Evolutionary conservation across 2,113 vertebrate genomes (phyloP).

Genomic region (Sander vitreus): DNA sequence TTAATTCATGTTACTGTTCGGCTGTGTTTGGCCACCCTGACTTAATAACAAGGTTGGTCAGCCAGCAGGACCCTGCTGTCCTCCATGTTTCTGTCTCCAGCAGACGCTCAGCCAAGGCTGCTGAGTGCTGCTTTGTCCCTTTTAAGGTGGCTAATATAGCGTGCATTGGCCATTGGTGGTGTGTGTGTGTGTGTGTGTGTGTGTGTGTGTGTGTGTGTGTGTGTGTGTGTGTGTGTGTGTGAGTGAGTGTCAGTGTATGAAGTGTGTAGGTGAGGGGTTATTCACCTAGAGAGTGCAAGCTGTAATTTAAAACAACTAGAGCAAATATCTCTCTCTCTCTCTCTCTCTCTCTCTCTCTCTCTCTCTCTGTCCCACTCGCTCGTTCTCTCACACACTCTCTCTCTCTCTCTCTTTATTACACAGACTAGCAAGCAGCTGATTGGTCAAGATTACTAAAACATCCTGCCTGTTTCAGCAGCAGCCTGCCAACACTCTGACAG

Average conservation of each 20-base stretch:
- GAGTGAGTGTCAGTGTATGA: slow-evolving; percentile 65
- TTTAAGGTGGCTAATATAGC: slow-evolving; percentile 51
- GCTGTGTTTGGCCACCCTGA: slow-evolving; percentile 60
- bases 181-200: not conserved
- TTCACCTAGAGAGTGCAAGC: slow-evolving; percentile 79
- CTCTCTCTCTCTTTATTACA: slow-evolving; percentile 83
- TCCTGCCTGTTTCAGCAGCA: slow-evolving; percentile 85
- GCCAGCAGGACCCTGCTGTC: slow-evolving; percentile 62
- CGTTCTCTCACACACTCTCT: slow-evolving; percentile 29
- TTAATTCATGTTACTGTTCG: slow-evolving; percentile 64
- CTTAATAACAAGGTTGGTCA: slow-evolving; percentile 75
- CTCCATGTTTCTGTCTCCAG: slow-evolving; percentile 44
- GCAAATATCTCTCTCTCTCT: slow-evolving; percentile 62
- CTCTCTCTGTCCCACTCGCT: slow-evolving; percentile 29
- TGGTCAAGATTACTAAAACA: slow-evolving; percentile 91
- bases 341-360: slow-evolving; percentile 26
- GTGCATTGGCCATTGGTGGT: slow-evolving; percentile 37
- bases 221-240: slow-evolving; percentile 20
- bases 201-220: too few relatives aligned
- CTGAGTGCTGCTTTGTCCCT: slow-evolving; percentile 6
- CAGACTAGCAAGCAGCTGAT: slow-evolving; percentile 92
- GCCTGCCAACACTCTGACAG: slow-evolving; percentile 86
- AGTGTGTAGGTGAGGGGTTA: slow-evolving; percentile 82
- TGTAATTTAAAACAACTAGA: slow-evolving; percentile 87
- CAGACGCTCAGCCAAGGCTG: not conserved